Evolutionary conservation across 2,888 invertebrate species (phyloP), one percentile per base, ranked within the genome.

Genomic region (Idaea straminata): DNA sequence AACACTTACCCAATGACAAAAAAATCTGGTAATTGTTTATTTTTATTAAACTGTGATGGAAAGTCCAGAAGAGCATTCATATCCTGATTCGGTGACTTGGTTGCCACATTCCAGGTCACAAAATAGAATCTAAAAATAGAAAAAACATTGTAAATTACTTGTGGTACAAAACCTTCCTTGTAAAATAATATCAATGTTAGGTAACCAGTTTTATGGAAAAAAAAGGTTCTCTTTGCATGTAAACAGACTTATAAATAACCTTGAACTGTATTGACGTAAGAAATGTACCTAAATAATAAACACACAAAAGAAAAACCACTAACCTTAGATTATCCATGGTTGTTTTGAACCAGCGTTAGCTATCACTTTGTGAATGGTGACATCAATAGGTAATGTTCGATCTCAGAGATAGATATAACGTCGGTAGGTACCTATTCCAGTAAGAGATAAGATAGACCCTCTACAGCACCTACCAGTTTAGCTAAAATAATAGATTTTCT

Each of bases 51-150:
- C 64, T 93, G 93, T 13, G 93, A 91, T 67, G 94, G 94, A 64
- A 98, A 90, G 62, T 95, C 95, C 63, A 98, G 84, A 61, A 98
- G 88, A 59, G 95, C 94, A 74, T 95, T 94, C 36, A 98, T 90
- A 83, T 96, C 95, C 78, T 96, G 95, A 47, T 95, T 95, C 36
- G 96, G 96, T 71, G 94, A 94, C 79, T 95, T 95, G 0, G 97
- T 96, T 57, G 97, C 97, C 64, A 98, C 98, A 94, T 98, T 98
- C 95, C 97, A 98, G 59, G 98, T 98, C 61, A 96, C 95, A 77
- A 97, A 94, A 86, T 97, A 97, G 72, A 98, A 91, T 82, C 96
- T 97, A 86, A 57, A 91, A 89, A 69, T 47, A 67, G 66, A 69
- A 64, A 60, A 59, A 64, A 15, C 57, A 57, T 66, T 47, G 47